Evolutionary conservation across 2,797 vertebrate species (phyloP).

Genomic region (Nasua narica): DNA sequence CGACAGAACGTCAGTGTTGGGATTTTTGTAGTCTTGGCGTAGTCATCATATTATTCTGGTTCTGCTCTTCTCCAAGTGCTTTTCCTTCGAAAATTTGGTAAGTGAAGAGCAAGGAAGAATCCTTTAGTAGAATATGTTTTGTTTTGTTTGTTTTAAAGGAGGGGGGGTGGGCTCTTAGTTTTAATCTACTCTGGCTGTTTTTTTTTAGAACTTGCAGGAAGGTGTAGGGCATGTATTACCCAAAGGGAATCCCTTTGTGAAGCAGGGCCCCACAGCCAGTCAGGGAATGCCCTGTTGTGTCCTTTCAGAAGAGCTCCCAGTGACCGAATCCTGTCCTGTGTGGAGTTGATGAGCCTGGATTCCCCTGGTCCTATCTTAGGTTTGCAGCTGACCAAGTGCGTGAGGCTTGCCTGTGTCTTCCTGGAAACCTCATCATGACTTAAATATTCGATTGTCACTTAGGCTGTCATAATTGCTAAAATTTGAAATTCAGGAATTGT

Average conservation of each 20-base stretch:
- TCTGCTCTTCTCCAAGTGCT: neutral
- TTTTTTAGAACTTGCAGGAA: constrained; percentile 20
- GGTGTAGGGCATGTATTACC: neutral
- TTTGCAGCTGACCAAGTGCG: constrained; percentile 22
- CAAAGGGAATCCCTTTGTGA: constrained; percentile 17
- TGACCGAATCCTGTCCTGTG: neutral
- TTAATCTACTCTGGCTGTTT: neutral
- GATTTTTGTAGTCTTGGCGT: constrained; percentile 13
- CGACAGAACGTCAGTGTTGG: neutral
- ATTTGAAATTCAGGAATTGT: neutral
- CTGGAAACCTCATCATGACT: neutral
- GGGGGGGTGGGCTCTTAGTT: neutral
- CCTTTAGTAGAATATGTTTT: neutral
- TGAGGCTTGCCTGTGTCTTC: constrained; percentile 3
- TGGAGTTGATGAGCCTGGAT: neutral
- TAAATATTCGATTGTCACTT: constrained; percentile 28
- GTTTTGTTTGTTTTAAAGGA: neutral
- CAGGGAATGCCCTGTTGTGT: neutral
- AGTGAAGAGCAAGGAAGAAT: neutral
- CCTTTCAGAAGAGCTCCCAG: neutral
- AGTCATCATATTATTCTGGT: neutral
- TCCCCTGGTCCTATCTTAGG: neutral
- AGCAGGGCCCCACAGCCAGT: neutral
- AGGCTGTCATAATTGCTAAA: neutral
- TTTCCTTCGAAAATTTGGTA: constrained; percentile 40